These are phyloP conservation scores for Akabosia matsudoensis DNA, from an alignment of 1,140 invertebrate species.

Conservation along the genomic window DNA sequence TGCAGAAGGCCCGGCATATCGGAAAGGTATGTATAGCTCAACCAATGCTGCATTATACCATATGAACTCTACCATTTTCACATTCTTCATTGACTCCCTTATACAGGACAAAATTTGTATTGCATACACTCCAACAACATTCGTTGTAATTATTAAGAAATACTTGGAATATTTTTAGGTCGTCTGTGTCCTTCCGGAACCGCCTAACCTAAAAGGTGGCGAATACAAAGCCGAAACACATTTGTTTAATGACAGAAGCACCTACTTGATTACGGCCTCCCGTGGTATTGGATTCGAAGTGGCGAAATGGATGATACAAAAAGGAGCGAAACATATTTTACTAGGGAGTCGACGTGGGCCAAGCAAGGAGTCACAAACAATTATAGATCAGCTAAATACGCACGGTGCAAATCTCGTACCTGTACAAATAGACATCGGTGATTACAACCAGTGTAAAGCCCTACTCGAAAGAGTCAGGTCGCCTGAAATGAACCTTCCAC, in stretches of 20 bases:
- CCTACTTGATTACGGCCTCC: slow-evolving; percentile 21
- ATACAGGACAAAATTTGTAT: too few relatives aligned
- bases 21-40: too few relatives aligned
- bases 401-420: neutral
- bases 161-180: too few relatives aligned
- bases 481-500: neutral
- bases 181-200: neutral
- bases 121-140: too few relatives aligned
- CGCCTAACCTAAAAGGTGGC: neutral
- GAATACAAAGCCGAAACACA: neutral
- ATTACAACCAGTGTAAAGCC: neutral
- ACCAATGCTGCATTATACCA: neutral
- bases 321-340: slow-evolving; percentile 24
- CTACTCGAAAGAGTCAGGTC: neutral
- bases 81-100: too few relatives aligned
- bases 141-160: too few relatives aligned
- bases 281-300: slow-evolving; percentile 22
- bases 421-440: neutral
- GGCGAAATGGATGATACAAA: slow-evolving; percentile 3
- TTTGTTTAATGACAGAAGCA: slow-evolving; percentile 1
- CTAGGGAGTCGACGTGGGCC: neutral
- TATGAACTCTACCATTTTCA: neutral
- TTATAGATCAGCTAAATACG: neutral
- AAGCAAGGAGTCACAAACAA: neutral
- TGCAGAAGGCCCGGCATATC: slow-evolving; percentile 11